Conservation (phyloP, 2,113 vertebrate genomes). For the Centropus unirufus region DNA sequence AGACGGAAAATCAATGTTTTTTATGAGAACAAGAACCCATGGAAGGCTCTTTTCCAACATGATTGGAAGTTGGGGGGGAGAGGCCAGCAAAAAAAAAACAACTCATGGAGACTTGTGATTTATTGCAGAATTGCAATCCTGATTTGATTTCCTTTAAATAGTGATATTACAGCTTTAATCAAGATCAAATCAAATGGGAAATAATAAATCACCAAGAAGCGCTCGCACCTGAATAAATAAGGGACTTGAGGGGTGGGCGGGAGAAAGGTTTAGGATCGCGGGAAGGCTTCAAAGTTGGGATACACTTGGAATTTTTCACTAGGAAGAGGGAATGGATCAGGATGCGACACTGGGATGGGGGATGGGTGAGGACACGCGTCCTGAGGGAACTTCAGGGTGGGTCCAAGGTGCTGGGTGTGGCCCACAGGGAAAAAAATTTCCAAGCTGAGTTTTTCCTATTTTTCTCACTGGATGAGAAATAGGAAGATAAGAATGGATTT, state of each 20-base stretch:
- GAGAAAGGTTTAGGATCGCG: not conserved
- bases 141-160: conserved; percentile 62
- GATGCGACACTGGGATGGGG: too few species aligned
- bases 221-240: conserved; percentile 19
- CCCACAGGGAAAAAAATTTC: too few species aligned
- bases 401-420: not conserved
- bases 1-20: not conserved
- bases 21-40: not conserved
- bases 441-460: not conserved
- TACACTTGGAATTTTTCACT: not conserved
- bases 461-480: not conserved
- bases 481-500: not conserved
- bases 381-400: not conserved
- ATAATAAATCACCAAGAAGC: conserved; percentile 22
- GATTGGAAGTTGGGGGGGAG: not conserved
- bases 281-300: not conserved
- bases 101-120: conserved; percentile 15
- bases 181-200: conserved; percentile 40
- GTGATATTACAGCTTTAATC: conserved; percentile 48
- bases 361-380: accelerated
- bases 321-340: accelerated
- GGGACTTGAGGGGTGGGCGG: not conserved
- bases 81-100: not conserved
- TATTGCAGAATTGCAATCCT: conserved; percentile 7
- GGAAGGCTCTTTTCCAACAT: not conserved